Percentiles rank a stretch among this genome's conserved stretches.
These are phyloP conservation scores for Phortica magna DNA, from an alignment of 2,888 invertebrate genomes.

Conservation along the genomic window DNA sequence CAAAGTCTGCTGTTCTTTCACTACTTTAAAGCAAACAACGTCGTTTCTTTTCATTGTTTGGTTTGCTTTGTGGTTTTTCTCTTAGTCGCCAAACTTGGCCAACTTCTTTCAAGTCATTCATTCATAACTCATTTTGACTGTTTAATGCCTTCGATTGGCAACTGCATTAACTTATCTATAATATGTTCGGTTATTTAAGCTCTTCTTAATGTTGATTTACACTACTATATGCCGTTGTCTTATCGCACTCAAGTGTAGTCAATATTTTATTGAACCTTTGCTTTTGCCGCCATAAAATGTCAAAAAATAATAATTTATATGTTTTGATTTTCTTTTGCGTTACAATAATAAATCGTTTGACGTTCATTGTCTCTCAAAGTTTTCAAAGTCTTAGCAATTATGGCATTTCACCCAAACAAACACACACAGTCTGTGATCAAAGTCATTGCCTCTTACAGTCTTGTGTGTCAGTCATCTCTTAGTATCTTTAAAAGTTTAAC, in stretches of 20 bases:
- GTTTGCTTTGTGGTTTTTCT: too few species aligned
- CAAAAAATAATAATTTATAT: slow-evolving; percentile 70
- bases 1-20: too few species aligned
- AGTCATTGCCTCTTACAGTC: too few species aligned
- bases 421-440: too few species aligned
- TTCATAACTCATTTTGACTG: slow-evolving; percentile 63
- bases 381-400: background rate
- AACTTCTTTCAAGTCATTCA: background rate
- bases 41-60: too few species aligned
- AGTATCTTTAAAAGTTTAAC: too few species aligned
- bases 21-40: too few species aligned
- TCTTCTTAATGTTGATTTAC: background rate
- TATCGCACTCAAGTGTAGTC: background rate
- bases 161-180: slow-evolving; percentile 45
- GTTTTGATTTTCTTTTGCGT: slow-evolving; percentile 55
- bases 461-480: too few species aligned
- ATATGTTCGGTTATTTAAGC: background rate
- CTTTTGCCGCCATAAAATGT: slow-evolving; percentile 41
- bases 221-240: slow-evolving; percentile 43
- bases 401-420: too few species aligned
- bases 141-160: slow-evolving; percentile 68
- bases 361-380: background rate
- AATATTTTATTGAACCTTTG: background rate
- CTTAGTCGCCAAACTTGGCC: background rate
- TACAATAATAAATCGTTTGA: background rate